Conservation (phyloP, 2,888 invertebrate genomes). For the Caenorhabditis sp. region DNA sequence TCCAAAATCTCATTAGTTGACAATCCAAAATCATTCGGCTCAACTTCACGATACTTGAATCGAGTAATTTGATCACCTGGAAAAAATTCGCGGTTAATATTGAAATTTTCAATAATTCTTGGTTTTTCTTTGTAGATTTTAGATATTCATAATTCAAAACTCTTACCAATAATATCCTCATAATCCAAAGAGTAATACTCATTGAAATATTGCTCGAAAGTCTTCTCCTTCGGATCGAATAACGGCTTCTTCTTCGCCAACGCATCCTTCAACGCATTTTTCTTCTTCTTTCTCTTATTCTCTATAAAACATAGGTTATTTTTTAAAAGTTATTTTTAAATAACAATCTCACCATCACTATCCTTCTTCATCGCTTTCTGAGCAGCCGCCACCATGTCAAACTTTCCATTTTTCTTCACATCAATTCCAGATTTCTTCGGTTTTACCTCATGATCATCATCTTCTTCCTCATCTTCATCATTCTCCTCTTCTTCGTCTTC, state of each 20-base stretch:
- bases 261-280: constrained; percentile 80
- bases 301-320: constrained; percentile 28
- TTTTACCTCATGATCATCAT: constrained; percentile 24
- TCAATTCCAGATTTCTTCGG: constrained; percentile 12
- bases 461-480: constrained; percentile 19
- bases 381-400: constrained; percentile 38
- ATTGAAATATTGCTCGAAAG: constrained; percentile 87
- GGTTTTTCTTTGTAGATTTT: constrained; percentile 2
- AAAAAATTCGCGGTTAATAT: neutral
- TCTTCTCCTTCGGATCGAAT: constrained; percentile 82
- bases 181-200: constrained; percentile 94
- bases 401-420: constrained; percentile 25
- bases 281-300: constrained; percentile 52
- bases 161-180: constrained; percentile 85
- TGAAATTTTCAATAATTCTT: neutral
- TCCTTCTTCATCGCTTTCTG: constrained; percentile 40
- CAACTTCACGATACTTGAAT: constrained; percentile 87
- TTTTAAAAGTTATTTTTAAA: neutral
- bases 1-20: constrained; percentile 89
- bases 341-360: constrained; percentile 20
- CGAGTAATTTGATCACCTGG: constrained; percentile 81
- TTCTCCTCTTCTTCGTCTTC: constrained; percentile 21
- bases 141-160: no score
- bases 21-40: constrained; percentile 90
- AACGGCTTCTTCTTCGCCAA: constrained; percentile 82